Evolutionary conservation across 1,140 invertebrate genomes (phyloP), one percentile per base, ranked within the genome.

Genomic region (Caerostris darwini): DNA sequence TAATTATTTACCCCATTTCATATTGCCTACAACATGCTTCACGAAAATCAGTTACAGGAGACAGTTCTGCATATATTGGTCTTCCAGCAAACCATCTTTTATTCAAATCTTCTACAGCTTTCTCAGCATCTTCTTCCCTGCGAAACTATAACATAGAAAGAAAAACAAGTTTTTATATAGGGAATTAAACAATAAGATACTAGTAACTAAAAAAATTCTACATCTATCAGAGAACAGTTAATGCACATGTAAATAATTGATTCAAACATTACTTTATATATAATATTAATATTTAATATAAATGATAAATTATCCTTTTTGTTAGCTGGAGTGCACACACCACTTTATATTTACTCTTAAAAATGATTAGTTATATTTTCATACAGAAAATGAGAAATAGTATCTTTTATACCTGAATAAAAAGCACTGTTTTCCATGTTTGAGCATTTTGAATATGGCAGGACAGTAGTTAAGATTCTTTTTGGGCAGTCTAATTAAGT

Each of bases 11-110:
- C 97, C 99, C 99, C 98, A 99, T 99, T 97, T 99, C 99, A 96
- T 99, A 99, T 96, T 99, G 99, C 85, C 99, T 97, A 96, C 99
- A 99, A 96, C 99, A 99, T 50, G 99, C 99, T 97, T 99, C 99
- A 95, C 99, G 97, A 96, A 99, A 99, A 96, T 99, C 99, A 92
- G 99, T 99, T 0, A 99, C 99, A 2, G 99, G 99, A 14, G 99
- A 99, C 59, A 99, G 96, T 96, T 99, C 99, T 2, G 99, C 99
- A 96, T 99, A 99, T 82, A 99, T 98, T 1, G 99, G 99, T n/a
- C 99, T 97, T 3, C 99, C 99, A 95, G 99, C 99, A 96, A 99
- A 99, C 99, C 99, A 99, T 94, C 99, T 97, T 96, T 99, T 99
- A 96, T 99, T 99, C 67, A 99, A 97, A 96, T 99, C 99, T 95